Percentiles rank a stretch among this genome's conserved stretches.
Evolutionary conservation across 2,797 vertebrate genomes (phyloP).

Genomic region (Sebastes oblongus): DNA sequence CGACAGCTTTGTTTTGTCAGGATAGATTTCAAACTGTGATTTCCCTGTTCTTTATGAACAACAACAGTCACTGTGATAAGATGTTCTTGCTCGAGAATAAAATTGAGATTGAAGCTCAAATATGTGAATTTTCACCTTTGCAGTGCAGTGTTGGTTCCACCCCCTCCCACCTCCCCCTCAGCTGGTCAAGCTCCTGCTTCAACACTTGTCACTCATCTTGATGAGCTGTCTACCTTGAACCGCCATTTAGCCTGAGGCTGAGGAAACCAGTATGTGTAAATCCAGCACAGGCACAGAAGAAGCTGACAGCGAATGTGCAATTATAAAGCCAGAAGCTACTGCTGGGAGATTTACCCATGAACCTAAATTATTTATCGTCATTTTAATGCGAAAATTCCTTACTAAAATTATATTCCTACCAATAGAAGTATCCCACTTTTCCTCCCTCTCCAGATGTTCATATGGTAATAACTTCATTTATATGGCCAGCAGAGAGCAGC

Average conservation of each 20-base stretch:
- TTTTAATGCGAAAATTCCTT: background rate
- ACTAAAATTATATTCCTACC: background rate
- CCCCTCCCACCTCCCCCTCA: background rate
- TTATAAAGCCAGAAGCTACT: slow-evolving; percentile 13
- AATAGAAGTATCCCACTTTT: background rate
- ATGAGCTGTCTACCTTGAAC: slow-evolving; percentile 33
- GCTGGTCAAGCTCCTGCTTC: slow-evolving; percentile 16
- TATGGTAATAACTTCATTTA: background rate
- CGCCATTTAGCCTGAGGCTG: slow-evolving; percentile 28
- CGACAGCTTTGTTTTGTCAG: background rate
- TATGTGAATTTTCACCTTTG: slow-evolving; percentile 9
- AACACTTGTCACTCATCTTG: slow-evolving; percentile 49
- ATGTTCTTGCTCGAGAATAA: background rate
- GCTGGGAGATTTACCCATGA: background rate
- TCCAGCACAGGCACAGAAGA: background rate
- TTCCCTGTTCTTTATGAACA: background rate
- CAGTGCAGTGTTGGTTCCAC: background rate
- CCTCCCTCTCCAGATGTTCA: slow-evolving; percentile 3
- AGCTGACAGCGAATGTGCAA: slow-evolving; percentile 5
- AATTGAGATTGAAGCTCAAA: slow-evolving; percentile 14
- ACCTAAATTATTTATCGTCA: background rate
- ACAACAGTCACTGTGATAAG: background rate
- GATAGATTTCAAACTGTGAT: background rate
- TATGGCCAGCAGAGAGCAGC: slow-evolving; percentile 73
- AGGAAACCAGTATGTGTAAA: slow-evolving; percentile 15